Base-by-base conservation (phyloP, 2,888 invertebrate species). In the Electrophaes corylata region DNA sequence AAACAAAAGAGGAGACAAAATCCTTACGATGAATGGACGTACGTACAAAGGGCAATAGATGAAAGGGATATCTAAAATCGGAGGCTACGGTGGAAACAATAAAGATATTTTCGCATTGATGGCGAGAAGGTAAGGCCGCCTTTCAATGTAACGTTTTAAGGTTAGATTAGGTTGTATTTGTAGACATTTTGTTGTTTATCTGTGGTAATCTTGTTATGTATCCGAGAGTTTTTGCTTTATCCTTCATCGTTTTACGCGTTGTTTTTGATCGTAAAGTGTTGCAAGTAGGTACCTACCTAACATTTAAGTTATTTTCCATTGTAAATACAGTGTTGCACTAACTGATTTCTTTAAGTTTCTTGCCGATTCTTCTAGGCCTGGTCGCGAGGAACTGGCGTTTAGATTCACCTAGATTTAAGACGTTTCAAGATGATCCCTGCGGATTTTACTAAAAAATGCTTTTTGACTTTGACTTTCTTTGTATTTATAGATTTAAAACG, bases 1-100 rank as follows among this genome's bases (percentile, higher is more conserved):
- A 80, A 81, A 84, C 81, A 83, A 83, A 82, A 76, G 76, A 66
- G 76, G 66, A 63, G 65, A 55, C 66, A 64, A 65, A 75, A 73
- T 74, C 78, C 75, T 78, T 75, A 67, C 72, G 51, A 60, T 51
- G 60, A 69, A 82, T 76, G 75, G 72, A 58, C 64, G 71, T 69
- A 68, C 69, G 72, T 73, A 78, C 76, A 81, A 79, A 76, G 73
- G 73, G 73, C 56, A 41, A 57, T 48, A 57, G 54, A 67, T 69
- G 79, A 78, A 78, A 78, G 74, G 74, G 72, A 72, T 76, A 78
- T 33, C 71, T 60, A 69, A 72, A 79, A 81, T 78, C 75, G 72
- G 72, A 65, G 65, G 51, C 51, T 55, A 51, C 52, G 39, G 43
- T 62, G 68, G 65, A 70, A 72, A 82, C 76, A 81, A 79, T 78